Evolutionary conservation across 2,113 vertebrate genomes (phyloP).

Genomic region (Myiopsitta monachus): DNA sequence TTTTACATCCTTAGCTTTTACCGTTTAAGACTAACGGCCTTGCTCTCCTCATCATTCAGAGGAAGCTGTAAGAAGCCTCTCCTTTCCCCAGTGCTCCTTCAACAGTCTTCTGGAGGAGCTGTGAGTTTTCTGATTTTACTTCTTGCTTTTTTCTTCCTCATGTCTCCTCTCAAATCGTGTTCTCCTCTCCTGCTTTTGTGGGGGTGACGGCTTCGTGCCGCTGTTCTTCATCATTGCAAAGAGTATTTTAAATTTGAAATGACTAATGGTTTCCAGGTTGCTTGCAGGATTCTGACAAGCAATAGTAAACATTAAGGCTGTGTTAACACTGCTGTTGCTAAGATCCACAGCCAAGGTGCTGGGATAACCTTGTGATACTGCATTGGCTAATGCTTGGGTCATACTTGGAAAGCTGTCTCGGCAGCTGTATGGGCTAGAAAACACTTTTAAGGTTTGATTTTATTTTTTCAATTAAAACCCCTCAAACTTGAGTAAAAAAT

Average conservation of each 20-base stretch:
- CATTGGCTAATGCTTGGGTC: not conserved
- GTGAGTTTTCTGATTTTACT: not conserved
- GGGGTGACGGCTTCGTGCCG: not conserved
- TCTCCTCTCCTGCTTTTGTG: not conserved
- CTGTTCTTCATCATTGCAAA: not conserved
- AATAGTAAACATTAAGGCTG: conserved; percentile 24
- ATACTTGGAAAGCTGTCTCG: conserved; percentile 5
- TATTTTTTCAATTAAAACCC: not conserved
- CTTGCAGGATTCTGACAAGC: not conserved
- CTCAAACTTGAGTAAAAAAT: not conserved
- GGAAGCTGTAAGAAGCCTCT: not conserved
- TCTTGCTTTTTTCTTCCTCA: not conserved
- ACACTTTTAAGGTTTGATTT: not conserved
- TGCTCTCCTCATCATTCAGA: accelerated
- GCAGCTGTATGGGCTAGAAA: not conserved
- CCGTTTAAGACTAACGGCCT: not conserved
- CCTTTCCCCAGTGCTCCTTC: not conserved
- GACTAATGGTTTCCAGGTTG: conserved; percentile 33
- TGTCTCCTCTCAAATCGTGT: not conserved
- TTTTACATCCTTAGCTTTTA: not conserved
- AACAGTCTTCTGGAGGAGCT: not conserved
- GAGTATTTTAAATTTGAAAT: not conserved
- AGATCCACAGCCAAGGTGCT: not conserved
- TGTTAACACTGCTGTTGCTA: not conserved
- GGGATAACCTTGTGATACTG: not conserved